Evolutionary conservation across 2,888 invertebrate species (phyloP).

Genomic region (Tinea semifulvella): DNA sequence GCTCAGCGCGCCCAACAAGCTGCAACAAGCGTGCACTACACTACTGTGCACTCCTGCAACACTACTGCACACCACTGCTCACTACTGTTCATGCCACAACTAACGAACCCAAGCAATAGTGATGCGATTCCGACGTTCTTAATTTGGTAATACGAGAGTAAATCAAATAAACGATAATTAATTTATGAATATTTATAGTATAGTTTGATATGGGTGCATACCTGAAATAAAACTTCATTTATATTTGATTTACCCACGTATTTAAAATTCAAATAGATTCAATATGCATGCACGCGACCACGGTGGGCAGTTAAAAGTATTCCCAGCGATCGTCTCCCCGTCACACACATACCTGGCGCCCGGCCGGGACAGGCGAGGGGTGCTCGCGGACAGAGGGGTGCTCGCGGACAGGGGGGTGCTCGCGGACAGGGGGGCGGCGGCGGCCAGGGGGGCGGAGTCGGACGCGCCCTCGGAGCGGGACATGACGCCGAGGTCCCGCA

Average conservation of each 20-base stretch:
- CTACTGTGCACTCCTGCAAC: conserved; percentile 18
- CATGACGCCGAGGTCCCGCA: conserved; percentile 57
- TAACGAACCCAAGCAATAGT: neutral
- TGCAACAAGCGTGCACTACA: conserved; percentile 39
- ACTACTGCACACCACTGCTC: conserved; percentile 15
- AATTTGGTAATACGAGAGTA: too few species aligned
- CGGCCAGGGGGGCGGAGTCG: conserved; percentile 57
- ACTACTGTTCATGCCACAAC: neutral
- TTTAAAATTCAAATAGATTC: too few species aligned
- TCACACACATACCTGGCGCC: conserved; percentile 47
- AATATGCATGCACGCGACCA: neutral
- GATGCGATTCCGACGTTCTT: too few species aligned
- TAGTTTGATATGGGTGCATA: too few species aligned
- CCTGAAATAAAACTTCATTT: too few species aligned
- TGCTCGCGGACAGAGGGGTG: neutral
- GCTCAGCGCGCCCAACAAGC: conserved; percentile 61
- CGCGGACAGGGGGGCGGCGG: conserved; percentile 62
- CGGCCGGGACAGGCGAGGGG: conserved; percentile 33
- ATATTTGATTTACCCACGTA: too few species aligned
- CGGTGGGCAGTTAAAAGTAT: neutral
- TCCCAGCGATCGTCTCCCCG: neutral
- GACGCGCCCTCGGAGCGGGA: conserved; percentile 33
- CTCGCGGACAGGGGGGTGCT: conserved; percentile 16
- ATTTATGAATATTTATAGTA: too few species aligned
- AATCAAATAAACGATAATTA: too few species aligned